phyloP scores from a whole-genome alignment of 2,113 vertebrate genomes.

The Notarius lentiginosus region DNA sequence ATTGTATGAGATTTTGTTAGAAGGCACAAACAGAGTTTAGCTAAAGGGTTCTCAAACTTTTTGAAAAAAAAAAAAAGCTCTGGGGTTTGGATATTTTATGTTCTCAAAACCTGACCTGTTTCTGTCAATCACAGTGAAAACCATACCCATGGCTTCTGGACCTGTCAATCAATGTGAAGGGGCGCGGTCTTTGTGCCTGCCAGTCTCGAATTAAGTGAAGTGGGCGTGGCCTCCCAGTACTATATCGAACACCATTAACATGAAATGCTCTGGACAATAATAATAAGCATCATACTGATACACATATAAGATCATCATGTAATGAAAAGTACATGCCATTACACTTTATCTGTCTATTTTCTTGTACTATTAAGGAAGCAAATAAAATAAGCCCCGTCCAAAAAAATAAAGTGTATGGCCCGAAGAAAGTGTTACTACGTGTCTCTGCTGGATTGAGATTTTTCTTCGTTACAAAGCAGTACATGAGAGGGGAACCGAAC shows the following conservation, averaged over 20 bases:
- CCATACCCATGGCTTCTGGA: background rate
- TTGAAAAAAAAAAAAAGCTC: background rate
- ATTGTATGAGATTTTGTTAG: background rate
- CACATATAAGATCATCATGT: background rate
- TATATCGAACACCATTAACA: background rate
- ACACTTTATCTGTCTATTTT: too few relatives aligned
- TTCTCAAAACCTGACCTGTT: background rate
- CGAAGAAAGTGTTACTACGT: background rate
- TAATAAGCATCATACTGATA: background rate
- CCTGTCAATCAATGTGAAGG: background rate
- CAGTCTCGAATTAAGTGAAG: background rate
- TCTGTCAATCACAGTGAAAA: too few relatives aligned
- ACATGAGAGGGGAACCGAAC: slow-evolving; percentile 4
- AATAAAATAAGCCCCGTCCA: background rate
- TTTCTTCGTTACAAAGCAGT: slow-evolving; percentile 6
- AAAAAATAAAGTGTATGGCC: background rate
- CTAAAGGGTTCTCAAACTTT: background rate
- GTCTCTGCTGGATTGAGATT: slow-evolving; percentile 19
- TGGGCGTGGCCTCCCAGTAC: background rate
- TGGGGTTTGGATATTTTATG: background rate
- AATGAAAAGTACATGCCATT: background rate
- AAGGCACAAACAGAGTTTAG: background rate
- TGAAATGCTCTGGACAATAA: background rate
- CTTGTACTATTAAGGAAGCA: background rate
- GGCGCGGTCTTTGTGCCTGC: background rate